These are phyloP conservation scores for Heliconius ismenius DNA, from an alignment of 2,888 invertebrate genomes.

Conservation along the genomic window DNA sequence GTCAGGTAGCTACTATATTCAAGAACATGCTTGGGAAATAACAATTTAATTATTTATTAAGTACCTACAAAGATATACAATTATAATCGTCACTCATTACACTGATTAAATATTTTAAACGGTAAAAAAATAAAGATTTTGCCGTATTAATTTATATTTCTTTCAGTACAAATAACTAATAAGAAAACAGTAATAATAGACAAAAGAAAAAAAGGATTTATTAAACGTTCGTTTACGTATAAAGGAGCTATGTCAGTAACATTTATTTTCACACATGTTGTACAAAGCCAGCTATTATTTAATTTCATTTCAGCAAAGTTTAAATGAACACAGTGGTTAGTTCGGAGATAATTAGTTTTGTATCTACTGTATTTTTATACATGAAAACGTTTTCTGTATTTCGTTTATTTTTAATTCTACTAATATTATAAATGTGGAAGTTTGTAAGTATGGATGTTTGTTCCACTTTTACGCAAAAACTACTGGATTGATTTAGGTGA, in stretches of 20 bases:
- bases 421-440: too few species aligned
- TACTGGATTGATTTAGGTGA: too few species aligned
- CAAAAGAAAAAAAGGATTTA: neutral
- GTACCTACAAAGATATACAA: neutral
- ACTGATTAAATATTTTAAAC: neutral
- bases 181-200: neutral
- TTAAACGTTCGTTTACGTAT: constrained; percentile 2
- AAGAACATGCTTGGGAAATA: constrained; percentile 1
- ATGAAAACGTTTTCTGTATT: neutral
- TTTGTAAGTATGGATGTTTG: too few species aligned
- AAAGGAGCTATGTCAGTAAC: constrained; percentile 1
- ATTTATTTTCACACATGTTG: constrained; percentile 21
- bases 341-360: constrained; percentile 30
- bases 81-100: neutral
- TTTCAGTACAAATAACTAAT: neutral
- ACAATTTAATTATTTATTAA: neutral
- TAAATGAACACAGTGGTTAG: constrained; percentile 28
- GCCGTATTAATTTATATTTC: too few species aligned
- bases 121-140: too few species aligned
- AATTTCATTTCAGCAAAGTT: constrained; percentile 29
- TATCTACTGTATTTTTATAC: constrained; percentile 13
- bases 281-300: constrained; percentile 28
- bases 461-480: too few species aligned
- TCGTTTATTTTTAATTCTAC: neutral
- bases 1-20: neutral